phyloP scores from a whole-genome alignment of 1,140 invertebrate species.

The Ceratina australensis region DNA sequence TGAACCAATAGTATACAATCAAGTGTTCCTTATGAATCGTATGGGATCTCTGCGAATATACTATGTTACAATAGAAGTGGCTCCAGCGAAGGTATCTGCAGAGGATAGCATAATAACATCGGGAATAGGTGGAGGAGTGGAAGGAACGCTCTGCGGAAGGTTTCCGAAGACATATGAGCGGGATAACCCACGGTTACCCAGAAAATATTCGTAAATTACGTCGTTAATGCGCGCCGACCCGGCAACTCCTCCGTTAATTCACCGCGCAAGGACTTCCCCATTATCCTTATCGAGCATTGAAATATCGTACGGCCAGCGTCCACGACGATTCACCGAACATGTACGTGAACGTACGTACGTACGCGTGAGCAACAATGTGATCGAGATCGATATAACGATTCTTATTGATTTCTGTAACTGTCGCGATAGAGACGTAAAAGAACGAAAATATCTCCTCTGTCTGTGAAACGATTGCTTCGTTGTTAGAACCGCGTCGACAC shows the following conservation, averaged over 20 bases:
- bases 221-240: conserved; percentile 53
- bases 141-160: conserved; percentile 39
- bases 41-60: neutral
- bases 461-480: too few species aligned
- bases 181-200: conserved; percentile 42
- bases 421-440: too few species aligned
- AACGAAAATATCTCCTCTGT: too few species aligned
- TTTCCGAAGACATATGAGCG: conserved; percentile 52
- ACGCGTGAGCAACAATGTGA: neutral
- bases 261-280: conserved; percentile 35
- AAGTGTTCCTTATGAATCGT: neutral
- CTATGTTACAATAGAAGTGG: too few species aligned
- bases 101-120: conserved; percentile 10
- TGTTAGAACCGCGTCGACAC: too few species aligned
- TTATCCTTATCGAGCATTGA: conserved; percentile 48
- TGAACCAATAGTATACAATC: neutral
- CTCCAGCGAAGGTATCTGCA: conserved; percentile 3
- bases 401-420: too few species aligned
- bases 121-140: neutral
- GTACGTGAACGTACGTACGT: conserved; percentile 29
- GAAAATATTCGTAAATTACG: conserved; percentile 56
- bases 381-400: too few species aligned
- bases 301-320: conserved; percentile 33
- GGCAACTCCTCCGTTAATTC: conserved; percentile 54
- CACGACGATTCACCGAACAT: conserved; percentile 27